These are phyloP conservation scores for Ptychobarbus kaznakovi DNA, from an alignment of 2,797 vertebrate genomes.

Conservation along the genomic window DNA sequence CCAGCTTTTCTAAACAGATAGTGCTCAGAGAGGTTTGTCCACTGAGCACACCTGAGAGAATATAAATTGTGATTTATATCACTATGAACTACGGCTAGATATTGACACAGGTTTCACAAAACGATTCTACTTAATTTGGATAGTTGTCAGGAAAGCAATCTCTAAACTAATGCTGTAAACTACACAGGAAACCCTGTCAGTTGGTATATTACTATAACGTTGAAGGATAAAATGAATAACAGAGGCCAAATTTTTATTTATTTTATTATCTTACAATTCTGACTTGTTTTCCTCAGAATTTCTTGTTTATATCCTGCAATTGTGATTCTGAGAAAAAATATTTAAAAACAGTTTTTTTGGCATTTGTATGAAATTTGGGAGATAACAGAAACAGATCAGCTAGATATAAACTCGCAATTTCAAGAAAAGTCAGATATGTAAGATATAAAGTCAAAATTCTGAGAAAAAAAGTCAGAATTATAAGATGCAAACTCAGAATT, in stretches of 20 bases:
- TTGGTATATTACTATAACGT: not conserved
- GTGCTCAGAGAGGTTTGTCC: slow-evolving; percentile 92
- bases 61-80: not conserved
- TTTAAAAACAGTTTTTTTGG: not conserved
- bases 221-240: not conserved
- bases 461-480: too few relatives aligned
- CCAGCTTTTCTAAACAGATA: slow-evolving; percentile 89
- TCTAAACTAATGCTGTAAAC: not conserved
- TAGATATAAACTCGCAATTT: not conserved
- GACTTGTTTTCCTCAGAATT: not conserved
- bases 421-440: not conserved
- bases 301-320: not conserved
- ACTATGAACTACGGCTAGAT: not conserved
- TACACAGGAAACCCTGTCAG: not conserved
- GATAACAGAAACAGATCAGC: not conserved
- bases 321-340: not conserved
- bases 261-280: not conserved
- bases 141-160: not conserved
- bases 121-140: not conserved
- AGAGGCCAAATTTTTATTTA: not conserved
- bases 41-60: slow-evolving; percentile 86
- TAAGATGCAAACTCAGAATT: too few relatives aligned
- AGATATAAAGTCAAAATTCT: not conserved
- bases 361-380: not conserved
- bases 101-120: not conserved